Base-by-base conservation (phyloP, 2,113 vertebrate species). In the Callopanchax toddi region DNA sequence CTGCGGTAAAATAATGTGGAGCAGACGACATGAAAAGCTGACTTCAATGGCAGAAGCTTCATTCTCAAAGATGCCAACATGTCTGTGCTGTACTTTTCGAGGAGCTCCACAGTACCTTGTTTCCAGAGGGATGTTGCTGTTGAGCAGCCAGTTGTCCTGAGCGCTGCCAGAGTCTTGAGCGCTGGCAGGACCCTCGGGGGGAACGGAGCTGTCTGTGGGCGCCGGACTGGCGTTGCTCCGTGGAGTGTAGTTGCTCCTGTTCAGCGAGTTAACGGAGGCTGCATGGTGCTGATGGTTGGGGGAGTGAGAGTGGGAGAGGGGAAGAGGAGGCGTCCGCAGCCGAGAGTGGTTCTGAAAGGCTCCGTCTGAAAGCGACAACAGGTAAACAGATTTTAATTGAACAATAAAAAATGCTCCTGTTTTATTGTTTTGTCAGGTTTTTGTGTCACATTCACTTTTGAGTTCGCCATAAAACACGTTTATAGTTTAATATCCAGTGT, bases 111-210 rank as follows among this genome's bases (percentile, higher is more conserved):
- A 11, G 50, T 94, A 99, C 97, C 97, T 97, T 51, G 97, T 98
- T 93, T 99, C 97, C 89, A 99, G 91, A 0, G 97, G 97, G 80
- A 99, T 98, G 94, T 98, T 99, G 83, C 96, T 99, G 93, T 99
- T 99, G 82, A 99, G 96, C 10, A 99, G 92, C 97, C 97, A 99
- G 93, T 97, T 98, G 94, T 99, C 97, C 89, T 95, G 97, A 58
- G 92, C 87, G 43, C 96, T 94, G 25, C 92, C 83, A 2, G 94
- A 91, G 69, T 98, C 96, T 73, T 92, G 96, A 12, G 89, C 87
- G 7, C 93, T 83, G 48, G 89, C 86, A 0, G 94, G 94, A 20
- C 95, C 94, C 65, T 99, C 97, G 17, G 95, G 94, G 1, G 94
- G 95, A 25, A 90, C 91, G 1, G 97, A 98, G 87, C 95, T 94